Conservation (phyloP, 2,113 vertebrate genomes). For the Hirundichthys speculiger region DNA sequence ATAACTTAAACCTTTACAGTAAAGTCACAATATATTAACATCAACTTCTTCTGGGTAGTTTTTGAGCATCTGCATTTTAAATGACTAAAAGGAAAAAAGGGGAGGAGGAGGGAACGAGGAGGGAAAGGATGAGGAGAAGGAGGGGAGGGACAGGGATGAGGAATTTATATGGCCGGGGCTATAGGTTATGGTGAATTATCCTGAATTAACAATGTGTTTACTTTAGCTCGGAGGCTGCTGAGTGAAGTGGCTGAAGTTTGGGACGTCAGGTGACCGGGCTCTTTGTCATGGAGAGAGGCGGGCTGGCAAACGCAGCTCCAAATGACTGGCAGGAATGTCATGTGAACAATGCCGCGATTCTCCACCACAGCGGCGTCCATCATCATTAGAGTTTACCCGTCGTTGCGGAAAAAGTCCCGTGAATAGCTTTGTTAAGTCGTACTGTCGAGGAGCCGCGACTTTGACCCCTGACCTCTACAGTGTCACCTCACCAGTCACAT, state of each 20-base stretch:
- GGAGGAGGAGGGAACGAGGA: neutral
- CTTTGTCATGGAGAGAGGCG: conserved; percentile 72
- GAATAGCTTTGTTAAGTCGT: conserved; percentile 30
- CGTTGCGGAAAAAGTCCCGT: conserved; percentile 10
- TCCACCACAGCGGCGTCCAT: conserved; percentile 59
- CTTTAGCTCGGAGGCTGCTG: conserved; percentile 72
- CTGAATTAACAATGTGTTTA: conserved; percentile 77
- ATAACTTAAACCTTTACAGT: too few species aligned
- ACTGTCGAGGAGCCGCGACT: conserved; percentile 28
- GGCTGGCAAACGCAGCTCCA: conserved; percentile 49
- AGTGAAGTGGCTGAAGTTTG: conserved; percentile 59
- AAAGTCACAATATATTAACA: too few species aligned
- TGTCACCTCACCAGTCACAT: neutral
- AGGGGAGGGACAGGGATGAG: conserved; percentile 35
- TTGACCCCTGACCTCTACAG: conserved; percentile 43
- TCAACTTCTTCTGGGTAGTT: too few species aligned
- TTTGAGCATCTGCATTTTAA: neutral
- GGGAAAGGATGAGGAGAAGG: neutral
- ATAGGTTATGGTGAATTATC: conserved; percentile 75
- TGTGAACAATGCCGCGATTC: conserved; percentile 67
- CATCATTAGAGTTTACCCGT: conserved; percentile 67
- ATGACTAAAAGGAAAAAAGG: neutral
- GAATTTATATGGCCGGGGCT: conserved; percentile 71
- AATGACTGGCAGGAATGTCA: conserved; percentile 74
- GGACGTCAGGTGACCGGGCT: conserved; percentile 67